Percentiles rank a stretch among this genome's conserved stretches.
Evolutionary conservation across 2,797 vertebrate species (phyloP).

Genomic region (Sebastes alutus): DNA sequence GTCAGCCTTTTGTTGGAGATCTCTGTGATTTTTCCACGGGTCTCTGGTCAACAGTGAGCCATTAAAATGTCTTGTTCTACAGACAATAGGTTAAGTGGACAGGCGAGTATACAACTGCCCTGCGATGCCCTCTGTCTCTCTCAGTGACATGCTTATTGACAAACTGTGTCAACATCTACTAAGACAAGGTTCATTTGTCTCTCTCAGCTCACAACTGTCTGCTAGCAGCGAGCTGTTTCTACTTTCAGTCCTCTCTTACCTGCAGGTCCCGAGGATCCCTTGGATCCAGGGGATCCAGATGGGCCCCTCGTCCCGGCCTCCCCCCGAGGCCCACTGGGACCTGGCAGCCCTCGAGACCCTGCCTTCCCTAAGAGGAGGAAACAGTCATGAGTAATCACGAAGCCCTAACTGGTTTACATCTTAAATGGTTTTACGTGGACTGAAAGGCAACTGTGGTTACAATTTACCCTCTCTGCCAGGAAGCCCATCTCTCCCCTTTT

Average conservation of each 20-base stretch:
- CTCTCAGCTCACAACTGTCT: constrained; percentile 2
- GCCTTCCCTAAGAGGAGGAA: constrained; percentile 80
- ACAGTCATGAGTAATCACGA: constrained; percentile 52
- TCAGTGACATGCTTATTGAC: constrained; percentile 3
- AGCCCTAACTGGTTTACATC: constrained; percentile 35
- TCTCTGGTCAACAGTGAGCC: constrained; percentile 37
- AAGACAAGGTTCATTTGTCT: constrained; percentile 11
- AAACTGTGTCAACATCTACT: constrained; percentile 30
- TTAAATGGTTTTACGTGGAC: constrained; percentile 20
- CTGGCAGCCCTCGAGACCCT: constrained; percentile 79
- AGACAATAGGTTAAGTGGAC: constrained; percentile 23
- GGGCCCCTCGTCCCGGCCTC: constrained; percentile 83
- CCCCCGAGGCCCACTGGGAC: constrained; percentile 85
- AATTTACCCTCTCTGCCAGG: constrained; percentile 81
- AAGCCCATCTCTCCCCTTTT: constrained; percentile 80
- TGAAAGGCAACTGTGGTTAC: constrained; percentile 29
- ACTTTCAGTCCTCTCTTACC: constrained; percentile 76
- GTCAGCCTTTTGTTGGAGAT: constrained; percentile 22
- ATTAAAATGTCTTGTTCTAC: constrained; percentile 21
- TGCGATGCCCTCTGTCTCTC: neutral
- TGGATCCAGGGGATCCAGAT: constrained; percentile 81
- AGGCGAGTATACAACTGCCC: neutral
- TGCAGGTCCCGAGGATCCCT: constrained; percentile 85
- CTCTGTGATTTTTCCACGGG: constrained; percentile 24
- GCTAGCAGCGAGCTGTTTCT: neutral